These are phyloP conservation scores for Ormia ochracea DNA, from an alignment of 2,888 invertebrate genomes.

Conservation along the genomic window DNA sequence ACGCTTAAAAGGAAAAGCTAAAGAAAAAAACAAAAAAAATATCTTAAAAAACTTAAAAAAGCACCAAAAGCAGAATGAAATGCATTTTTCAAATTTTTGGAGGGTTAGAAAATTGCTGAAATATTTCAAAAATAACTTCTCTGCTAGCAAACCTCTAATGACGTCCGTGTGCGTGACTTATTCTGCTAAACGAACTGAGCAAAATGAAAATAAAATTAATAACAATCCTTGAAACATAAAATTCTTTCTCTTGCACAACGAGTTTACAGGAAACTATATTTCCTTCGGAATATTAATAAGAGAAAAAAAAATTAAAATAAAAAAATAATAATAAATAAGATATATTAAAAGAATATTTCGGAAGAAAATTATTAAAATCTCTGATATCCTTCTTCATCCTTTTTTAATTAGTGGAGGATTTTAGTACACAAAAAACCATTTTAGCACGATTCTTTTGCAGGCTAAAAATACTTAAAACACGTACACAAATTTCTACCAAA, in stretches of 20 bases:
- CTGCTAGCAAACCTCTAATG: not conserved
- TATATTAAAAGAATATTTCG: too few species aligned
- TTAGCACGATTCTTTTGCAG: too few species aligned
- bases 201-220: not conserved
- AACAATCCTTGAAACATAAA: not conserved
- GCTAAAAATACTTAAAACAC: too few species aligned
- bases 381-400: too few species aligned
- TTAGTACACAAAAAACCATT: too few species aligned
- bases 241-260: not conserved
- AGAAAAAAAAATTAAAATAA: too few species aligned
- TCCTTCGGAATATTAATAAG: too few species aligned
- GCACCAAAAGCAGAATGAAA: constrained; percentile 1
- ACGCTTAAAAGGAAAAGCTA: not conserved
- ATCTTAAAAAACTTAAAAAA: not conserved
- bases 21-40: not conserved
- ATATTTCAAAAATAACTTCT: not conserved
- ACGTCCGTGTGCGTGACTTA: not conserved
- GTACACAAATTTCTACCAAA: too few species aligned
- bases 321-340: too few species aligned
- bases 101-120: not conserved
- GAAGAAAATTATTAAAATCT: too few species aligned
- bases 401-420: too few species aligned
- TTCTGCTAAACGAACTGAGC: not conserved
- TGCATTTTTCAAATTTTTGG: not conserved
- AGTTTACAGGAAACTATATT: too few species aligned